These are phyloP conservation scores for Nineta flava DNA, from an alignment of 2,888 invertebrate genomes.

Conservation along the genomic window DNA sequence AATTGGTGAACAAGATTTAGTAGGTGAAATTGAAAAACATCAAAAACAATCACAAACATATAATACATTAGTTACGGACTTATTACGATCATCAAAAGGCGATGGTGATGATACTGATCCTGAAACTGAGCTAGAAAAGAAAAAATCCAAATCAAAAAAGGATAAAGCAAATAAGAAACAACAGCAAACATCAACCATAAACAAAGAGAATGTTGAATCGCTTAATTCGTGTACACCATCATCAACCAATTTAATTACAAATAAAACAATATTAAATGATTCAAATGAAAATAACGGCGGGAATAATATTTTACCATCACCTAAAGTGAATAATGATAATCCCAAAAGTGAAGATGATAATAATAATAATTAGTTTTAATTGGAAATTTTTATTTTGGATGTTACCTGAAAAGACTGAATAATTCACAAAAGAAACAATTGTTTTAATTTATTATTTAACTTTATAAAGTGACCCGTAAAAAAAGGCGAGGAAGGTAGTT, in stretches of 20 bases:
- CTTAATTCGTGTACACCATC: background rate
- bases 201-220: conserved; percentile 3
- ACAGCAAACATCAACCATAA: background rate
- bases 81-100: conserved; percentile 3
- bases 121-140: conserved; percentile 1
- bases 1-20: conserved; percentile 7
- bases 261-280: background rate
- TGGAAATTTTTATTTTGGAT: background rate
- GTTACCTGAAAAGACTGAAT: background rate
- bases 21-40: conserved; percentile 4
- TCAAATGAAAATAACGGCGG: conserved; percentile 2
- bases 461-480: background rate
- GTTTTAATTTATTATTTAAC: background rate
- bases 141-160: conserved; percentile 2
- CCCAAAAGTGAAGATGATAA: background rate
- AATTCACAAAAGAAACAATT: background rate
- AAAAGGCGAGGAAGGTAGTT: no score
- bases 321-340: background rate
- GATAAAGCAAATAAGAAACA: background rate
- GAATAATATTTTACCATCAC: background rate
- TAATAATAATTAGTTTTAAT: background rate
- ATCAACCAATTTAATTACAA: background rate
- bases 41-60: conserved; percentile 4
- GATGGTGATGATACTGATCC: conserved; percentile 4
- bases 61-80: conserved; percentile 5